Conservation (phyloP, 64 coral and sea anemone genomes). For the Montipora foliosa region DNA sequence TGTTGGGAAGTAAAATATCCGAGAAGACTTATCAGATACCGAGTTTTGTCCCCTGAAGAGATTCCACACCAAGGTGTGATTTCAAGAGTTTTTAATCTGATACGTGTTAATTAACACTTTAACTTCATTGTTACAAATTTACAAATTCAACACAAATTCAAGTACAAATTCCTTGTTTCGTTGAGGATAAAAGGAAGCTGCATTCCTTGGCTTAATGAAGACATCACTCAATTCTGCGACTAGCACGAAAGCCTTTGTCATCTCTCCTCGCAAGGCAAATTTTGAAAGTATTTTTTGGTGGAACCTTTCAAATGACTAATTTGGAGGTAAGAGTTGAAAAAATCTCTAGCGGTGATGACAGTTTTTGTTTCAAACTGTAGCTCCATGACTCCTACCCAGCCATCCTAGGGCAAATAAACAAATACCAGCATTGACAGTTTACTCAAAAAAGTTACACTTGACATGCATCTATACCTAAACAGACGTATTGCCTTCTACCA, state of each 20-base stretch:
- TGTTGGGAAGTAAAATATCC: no score
- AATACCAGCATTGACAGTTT: not conserved
- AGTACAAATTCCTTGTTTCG: no score
- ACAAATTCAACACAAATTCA: no score
- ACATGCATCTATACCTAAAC: no score
- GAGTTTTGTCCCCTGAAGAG: no score
- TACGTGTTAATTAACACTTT: no score
- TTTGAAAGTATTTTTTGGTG: slow-evolving; percentile 20
- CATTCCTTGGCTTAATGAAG: not conserved
- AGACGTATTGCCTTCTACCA: no score
- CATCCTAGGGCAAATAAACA: slow-evolving; percentile 35
- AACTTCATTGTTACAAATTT: no score
- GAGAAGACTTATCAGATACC: no score
- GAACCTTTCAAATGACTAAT: not conserved
- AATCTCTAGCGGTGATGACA: slow-evolving; percentile 75
- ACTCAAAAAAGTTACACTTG: not conserved
- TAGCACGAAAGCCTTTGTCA: not conserved
- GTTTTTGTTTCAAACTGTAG: slow-evolving; percentile 73
- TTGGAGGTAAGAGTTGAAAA: slow-evolving; percentile 67
- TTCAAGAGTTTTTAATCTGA: no score
- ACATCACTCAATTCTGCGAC: not conserved
- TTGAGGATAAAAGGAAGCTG: no score
- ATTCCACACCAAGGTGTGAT: no score
- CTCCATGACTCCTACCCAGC: slow-evolving; percentile 65
- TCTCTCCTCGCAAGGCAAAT: slow-evolving; percentile 28